These are phyloP conservation scores for Priocnemis perturbator DNA, from an alignment of 2,888 invertebrate species.

Conservation along the genomic window DNA sequence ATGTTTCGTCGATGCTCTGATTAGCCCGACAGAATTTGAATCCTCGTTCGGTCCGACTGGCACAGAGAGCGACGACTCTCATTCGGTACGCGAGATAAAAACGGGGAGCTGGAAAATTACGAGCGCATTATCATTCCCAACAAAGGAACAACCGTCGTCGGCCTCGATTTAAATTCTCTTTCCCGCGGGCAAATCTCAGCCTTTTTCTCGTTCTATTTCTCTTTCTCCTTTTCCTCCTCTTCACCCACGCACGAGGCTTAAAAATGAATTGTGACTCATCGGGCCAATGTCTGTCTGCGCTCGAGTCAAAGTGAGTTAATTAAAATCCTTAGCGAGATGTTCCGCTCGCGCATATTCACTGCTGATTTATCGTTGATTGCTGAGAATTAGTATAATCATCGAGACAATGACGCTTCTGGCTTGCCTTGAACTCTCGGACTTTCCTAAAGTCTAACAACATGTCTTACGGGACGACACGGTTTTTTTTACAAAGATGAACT, in stretches of 20 bases:
- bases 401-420: conserved; percentile 13
- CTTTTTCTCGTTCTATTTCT: neutral
- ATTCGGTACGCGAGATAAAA: too few species aligned
- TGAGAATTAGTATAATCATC: conserved; percentile 29
- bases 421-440: neutral
- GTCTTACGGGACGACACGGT: neutral
- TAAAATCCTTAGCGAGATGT: conserved; percentile 42
- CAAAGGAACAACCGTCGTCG: too few species aligned
- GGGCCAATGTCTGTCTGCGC: conserved; percentile 14
- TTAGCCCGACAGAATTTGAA: too few species aligned
- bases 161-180: too few species aligned
- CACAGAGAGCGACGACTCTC: too few species aligned
- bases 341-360: conserved; percentile 22
- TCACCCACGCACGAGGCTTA: neutral
- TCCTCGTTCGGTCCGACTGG: too few species aligned
- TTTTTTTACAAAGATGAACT: too few species aligned
- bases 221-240: neutral
- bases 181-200: neutral
- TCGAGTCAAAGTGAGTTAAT: conserved; percentile 50
- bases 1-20: too few species aligned
- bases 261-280: conserved; percentile 36
- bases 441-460: conserved; percentile 1
- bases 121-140: too few species aligned
- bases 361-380: conserved; percentile 32
- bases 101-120: too few species aligned